Evolutionary conservation across 2,888 invertebrate genomes (phyloP).

Genomic region (Hermaeophaga mercurialis): DNA sequence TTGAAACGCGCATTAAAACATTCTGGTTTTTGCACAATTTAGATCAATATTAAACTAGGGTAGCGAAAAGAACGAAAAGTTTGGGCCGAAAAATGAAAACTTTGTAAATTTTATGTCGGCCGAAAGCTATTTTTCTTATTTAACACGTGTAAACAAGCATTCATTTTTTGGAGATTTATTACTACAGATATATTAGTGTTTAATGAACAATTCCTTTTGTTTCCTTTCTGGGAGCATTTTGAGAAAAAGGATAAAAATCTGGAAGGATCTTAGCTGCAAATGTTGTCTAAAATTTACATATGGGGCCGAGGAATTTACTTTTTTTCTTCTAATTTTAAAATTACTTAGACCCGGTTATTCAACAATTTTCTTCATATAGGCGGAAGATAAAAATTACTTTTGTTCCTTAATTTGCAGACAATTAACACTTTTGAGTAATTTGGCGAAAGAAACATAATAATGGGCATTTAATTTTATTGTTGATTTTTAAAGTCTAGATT

Average conservation of each 20-base stretch:
- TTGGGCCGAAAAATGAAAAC: background rate
- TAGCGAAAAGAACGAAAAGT: background rate
- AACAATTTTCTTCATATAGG: too few relatives aligned
- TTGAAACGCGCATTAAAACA: background rate
- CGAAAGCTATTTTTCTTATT: constrained; percentile 16
- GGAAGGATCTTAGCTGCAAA: too few relatives aligned
- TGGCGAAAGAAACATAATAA: too few relatives aligned
- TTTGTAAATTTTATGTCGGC: constrained; percentile 8
- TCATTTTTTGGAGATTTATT: constrained; percentile 18
- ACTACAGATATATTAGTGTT: constrained; percentile 10
- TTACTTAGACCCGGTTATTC: too few relatives aligned
- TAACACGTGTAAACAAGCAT: constrained; percentile 24
- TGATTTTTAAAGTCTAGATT: too few relatives aligned
- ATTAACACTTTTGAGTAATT: too few relatives aligned
- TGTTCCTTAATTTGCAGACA: too few relatives aligned
- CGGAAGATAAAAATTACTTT: too few relatives aligned
- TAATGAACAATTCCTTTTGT: background rate
- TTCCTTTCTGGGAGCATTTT: background rate
- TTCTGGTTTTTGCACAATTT: background rate
- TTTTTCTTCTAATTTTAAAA: too few relatives aligned
- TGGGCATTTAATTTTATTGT: too few relatives aligned
- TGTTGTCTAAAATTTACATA: too few relatives aligned
- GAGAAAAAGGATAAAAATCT: background rate
- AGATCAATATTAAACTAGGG: constrained; percentile 6
- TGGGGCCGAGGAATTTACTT: too few relatives aligned